Evolutionary conservation across 2,888 invertebrate species (phyloP).

Genomic region (Ophonus ardosiacus): DNA sequence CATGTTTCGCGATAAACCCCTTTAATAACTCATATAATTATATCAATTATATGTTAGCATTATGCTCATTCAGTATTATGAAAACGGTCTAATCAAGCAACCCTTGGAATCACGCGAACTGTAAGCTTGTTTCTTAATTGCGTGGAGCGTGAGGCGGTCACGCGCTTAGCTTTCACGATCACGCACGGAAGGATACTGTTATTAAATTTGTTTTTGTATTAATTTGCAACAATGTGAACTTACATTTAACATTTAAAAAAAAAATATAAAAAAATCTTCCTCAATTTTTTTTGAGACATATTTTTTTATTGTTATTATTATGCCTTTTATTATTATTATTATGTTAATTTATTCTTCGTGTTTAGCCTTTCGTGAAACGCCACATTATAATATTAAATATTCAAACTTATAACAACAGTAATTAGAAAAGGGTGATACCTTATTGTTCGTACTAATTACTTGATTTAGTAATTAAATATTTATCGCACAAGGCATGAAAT

Average conservation of each 20-base stretch:
- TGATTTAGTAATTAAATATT: slow-evolving; percentile 25
- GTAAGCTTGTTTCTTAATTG: slow-evolving; percentile 45
- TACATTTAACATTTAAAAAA: too few species aligned
- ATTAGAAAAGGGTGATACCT: slow-evolving; percentile 21
- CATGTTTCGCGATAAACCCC: slow-evolving; percentile 50
- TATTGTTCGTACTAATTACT: slow-evolving; percentile 32
- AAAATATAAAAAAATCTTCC: too few species aligned
- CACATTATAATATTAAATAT: slow-evolving; percentile 7
- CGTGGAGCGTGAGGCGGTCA: slow-evolving; percentile 43
- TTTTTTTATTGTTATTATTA: too few species aligned
- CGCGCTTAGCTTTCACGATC: neutral
- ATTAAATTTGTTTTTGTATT: neutral
- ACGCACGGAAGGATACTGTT: neutral
- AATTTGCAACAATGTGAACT: neutral
- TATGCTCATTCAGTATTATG: slow-evolving; percentile 60
- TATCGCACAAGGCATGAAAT: slow-evolving; percentile 11
- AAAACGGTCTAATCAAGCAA: slow-evolving; percentile 54
- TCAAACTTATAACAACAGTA: slow-evolving; percentile 26
- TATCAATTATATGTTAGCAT: slow-evolving; percentile 58
- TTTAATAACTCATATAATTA: slow-evolving; percentile 55
- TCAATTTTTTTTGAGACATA: too few species aligned
- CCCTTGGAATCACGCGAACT: slow-evolving; percentile 54
- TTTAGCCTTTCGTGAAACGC: neutral
- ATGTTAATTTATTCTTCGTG: neutral
- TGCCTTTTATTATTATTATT: neutral